Base-by-base conservation (phyloP, 1,140 invertebrate species). In the Drosophila cardini region DNA sequence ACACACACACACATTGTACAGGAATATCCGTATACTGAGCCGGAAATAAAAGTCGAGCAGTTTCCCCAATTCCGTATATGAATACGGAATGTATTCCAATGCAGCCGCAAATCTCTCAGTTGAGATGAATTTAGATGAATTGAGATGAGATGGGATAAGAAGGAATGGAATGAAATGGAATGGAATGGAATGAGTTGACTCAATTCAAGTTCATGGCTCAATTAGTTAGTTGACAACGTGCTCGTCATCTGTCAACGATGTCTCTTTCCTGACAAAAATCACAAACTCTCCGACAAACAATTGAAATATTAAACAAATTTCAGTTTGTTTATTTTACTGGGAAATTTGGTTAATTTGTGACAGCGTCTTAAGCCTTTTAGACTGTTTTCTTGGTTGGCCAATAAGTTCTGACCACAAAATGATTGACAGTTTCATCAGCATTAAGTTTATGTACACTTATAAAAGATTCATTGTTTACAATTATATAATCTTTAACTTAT, bases 151-250 rank as follows among this genome's bases (percentile, higher is more conserved):
- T 50, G 55, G 52, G 32, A 32, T 52, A 32, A 52, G 10, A 52
- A 32, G 48, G n/a, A 11, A 15, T 34, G 21, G 34, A 15, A 11
- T 9, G 38, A 42, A 30, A 15, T 62, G 32, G n/a, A 13, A 18
- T 50, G 55, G 60, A 18, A 7, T 55, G 34, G 42, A 40, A 30
- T 46, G 38, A 45, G 42, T 38, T 56, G 80, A 53, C 61, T 79
- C 57, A 87, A 87, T 89, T 87, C 65, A 87, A 89, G 83, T 87
- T 87, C 83, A 87, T 78, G 83, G 83, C 75, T 87, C 83, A 87
- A 89, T 87, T 78, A 72, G 9, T 75, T 72, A 71, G 43, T 52
- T 42, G 60, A 36, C 50, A 32, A 58, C 26, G 52, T 57, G 5
- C 48, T 48, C 64, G 70, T 43, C 63, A 76, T 57, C 42, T 65